These are phyloP conservation scores for Silurus meridionalis DNA, from an alignment of 2,113 vertebrate species.

Conservation along the genomic window DNA sequence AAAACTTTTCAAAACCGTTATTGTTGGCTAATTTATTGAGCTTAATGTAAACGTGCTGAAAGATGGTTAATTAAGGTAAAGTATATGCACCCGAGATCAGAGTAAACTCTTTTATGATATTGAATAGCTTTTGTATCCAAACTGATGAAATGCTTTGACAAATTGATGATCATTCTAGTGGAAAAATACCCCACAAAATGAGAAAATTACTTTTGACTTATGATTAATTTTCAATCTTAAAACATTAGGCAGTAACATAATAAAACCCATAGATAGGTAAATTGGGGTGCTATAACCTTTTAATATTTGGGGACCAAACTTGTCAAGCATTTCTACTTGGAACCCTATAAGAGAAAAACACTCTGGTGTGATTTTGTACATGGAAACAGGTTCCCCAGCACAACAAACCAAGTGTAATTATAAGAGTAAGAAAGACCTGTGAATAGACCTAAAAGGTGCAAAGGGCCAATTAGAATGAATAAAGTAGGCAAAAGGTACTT, in stretches of 20 bases:
- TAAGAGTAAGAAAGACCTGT: not conserved
- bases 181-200: too few relatives aligned
- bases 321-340: not conserved
- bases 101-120: not conserved
- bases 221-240: not conserved
- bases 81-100: not conserved
- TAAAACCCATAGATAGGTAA: not conserved
- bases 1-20: too few relatives aligned
- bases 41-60: not conserved
- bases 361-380: not conserved
- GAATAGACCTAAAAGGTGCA: not conserved
- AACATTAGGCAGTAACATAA: not conserved
- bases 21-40: not conserved
- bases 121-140: not conserved
- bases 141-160: not conserved
- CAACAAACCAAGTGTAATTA: not conserved
- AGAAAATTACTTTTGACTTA: not conserved
- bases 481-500: not conserved
- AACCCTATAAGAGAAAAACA: not conserved
- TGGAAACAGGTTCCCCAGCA: not conserved
- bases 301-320: not conserved
- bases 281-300: not conserved
- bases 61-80: not conserved
- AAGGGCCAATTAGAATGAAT: not conserved
- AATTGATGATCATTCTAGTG: not conserved